Percentiles rank a stretch among this genome's conserved stretches.
Conservation (phyloP, 2,113 vertebrate species). For the Perca fluviatilis region DNA sequence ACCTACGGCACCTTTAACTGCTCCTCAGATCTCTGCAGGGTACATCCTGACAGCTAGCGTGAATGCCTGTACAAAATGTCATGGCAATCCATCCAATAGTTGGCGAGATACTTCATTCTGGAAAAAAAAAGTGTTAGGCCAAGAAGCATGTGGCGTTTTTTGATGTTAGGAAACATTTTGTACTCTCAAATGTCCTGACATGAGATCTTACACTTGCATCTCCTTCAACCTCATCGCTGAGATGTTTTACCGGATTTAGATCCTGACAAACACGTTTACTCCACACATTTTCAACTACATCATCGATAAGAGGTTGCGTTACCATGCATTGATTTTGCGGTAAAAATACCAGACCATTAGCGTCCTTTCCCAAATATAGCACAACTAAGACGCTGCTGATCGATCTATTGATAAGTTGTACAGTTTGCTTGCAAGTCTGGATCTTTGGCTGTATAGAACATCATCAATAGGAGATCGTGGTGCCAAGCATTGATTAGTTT, state of each 20-base stretch:
- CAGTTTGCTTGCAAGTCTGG: constrained; percentile 26
- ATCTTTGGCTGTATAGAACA: constrained; percentile 33
- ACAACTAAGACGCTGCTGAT: constrained; percentile 14
- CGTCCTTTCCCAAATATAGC: constrained; percentile 25
- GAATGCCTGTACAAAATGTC: too few species aligned
- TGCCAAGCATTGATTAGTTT: constrained; percentile 45
- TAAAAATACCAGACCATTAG: constrained; percentile 8
- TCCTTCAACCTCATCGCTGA: not conserved
- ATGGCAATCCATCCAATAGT: not conserved
- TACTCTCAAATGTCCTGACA: not conserved
- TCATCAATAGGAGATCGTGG: constrained; percentile 25
- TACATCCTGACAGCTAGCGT: too few species aligned
- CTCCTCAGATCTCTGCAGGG: too few species aligned
- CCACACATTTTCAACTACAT: not conserved
- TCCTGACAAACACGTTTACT: not conserved
- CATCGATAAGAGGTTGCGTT: not conserved
- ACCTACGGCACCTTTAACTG: too few species aligned
- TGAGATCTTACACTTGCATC: not conserved
- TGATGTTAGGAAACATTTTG: not conserved
- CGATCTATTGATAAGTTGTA: constrained; percentile 40
- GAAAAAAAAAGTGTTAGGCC: not conserved
- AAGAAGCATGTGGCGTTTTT: not conserved
- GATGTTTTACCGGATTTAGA: not conserved
- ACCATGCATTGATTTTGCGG: constrained; percentile 24
- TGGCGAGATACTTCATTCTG: not conserved